Evolutionary conservation across 2,888 invertebrate species (phyloP).

Genomic region (Trimorus sp.): DNA sequence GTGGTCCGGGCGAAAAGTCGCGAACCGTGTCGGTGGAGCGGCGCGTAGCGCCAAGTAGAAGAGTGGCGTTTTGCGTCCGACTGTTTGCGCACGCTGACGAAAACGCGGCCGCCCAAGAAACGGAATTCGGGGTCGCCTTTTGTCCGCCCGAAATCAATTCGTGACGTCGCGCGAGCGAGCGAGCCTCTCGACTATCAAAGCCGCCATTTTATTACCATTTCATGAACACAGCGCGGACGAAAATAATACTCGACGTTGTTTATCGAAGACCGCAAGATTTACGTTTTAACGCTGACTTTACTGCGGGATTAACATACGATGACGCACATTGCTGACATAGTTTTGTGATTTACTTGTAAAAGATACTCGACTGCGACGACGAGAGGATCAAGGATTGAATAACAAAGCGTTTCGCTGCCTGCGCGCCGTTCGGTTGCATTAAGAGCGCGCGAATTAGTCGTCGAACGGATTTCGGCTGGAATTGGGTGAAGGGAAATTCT

Average conservation of each 20-base stretch:
- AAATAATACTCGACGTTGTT: conserved; percentile 45
- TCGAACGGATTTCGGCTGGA: no score
- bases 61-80: conserved; percentile 26
- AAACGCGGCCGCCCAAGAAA: conserved; percentile 39
- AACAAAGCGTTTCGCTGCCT: conserved; percentile 21
- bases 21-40: conserved; percentile 35
- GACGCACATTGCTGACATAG: conserved; percentile 46
- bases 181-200: conserved; percentile 47
- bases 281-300: conserved; percentile 41
- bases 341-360: conserved; percentile 36
- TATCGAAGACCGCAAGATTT: conserved; percentile 38
- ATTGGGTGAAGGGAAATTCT: no score
- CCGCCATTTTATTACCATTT: conserved; percentile 57
- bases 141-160: conserved; percentile 49
- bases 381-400: conserved; percentile 28
- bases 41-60: conserved; percentile 24
- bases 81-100: conserved; percentile 34
- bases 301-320: conserved; percentile 48
- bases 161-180: conserved; percentile 20
- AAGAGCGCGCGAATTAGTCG: no score
- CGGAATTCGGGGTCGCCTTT: conserved; percentile 7
- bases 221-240: conserved; percentile 39
- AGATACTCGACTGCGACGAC: conserved; percentile 2
- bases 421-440: background rate
- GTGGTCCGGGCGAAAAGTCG: conserved; percentile 47